These are phyloP conservation scores for Parambassis ranga DNA, from an alignment of 2,797 vertebrate species.

Conservation along the genomic window DNA sequence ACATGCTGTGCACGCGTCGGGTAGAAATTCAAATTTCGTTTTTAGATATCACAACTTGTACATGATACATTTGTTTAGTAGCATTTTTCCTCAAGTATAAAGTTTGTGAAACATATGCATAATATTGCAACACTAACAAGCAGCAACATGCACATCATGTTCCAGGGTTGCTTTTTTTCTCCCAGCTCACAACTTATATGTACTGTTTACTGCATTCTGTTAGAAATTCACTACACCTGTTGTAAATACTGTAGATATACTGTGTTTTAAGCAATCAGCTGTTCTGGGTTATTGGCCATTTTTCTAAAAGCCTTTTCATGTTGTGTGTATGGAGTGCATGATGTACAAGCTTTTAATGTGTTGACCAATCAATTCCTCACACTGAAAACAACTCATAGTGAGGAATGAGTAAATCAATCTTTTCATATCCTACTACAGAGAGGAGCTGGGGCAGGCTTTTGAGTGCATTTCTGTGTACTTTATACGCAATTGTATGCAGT, in stretches of 20 bases:
- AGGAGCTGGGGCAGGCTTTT: conserved; percentile 40
- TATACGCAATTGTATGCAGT: conserved; percentile 51
- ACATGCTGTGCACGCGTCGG: too few relatives aligned
- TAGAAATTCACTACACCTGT: conserved; percentile 36
- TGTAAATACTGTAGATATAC: conserved; percentile 42
- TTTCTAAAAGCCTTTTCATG: conserved; percentile 72
- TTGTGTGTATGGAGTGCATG: conserved; percentile 45
- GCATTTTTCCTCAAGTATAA: not conserved
- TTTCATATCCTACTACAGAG: conserved; percentile 54
- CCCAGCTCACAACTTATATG: conserved; percentile 18
- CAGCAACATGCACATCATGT: conserved; percentile 18
- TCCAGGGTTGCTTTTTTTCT: conserved; percentile 4
- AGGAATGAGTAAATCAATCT: conserved; percentile 70
- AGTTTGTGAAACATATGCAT: conserved; percentile 1
- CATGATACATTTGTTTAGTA: too few relatives aligned
- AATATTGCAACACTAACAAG: conserved; percentile 16
- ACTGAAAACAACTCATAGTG: conserved; percentile 45
- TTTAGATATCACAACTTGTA: too few relatives aligned
- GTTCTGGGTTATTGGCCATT: conserved; percentile 47
- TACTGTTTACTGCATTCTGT: conserved; percentile 48
- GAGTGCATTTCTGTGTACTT: conserved; percentile 73
- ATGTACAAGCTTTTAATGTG: conserved; percentile 66
- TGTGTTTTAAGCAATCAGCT: conserved; percentile 38
- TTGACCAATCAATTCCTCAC: conserved; percentile 69
- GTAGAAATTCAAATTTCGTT: too few relatives aligned